A percentile compares a stretch with the other conserved stretches of the same genome.
phyloP scores from a whole-genome alignment of 2,113 vertebrate genomes.

The Typhlomys cinereus region DNA sequence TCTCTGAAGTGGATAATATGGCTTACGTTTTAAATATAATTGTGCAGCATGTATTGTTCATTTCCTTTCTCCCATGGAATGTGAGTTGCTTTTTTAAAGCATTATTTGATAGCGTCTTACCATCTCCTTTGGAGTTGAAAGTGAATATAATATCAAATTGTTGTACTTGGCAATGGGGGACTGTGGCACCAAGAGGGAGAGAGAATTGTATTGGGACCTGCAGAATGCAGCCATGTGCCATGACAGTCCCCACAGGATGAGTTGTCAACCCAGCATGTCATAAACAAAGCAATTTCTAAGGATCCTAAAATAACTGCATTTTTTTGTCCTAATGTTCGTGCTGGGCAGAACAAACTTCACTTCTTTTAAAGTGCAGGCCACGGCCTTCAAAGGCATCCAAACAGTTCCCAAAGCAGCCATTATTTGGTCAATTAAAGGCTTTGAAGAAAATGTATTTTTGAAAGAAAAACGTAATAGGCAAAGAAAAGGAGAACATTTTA shows the following conservation, averaged over 20 bases:
- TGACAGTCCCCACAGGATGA: background rate
- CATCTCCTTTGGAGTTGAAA: constrained; percentile 55
- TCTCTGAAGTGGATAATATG: background rate
- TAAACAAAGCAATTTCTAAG: constrained; percentile 56
- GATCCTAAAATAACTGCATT: constrained; percentile 57
- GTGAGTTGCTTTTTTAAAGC: constrained; percentile 54
- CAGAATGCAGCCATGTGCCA: background rate
- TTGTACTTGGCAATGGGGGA: constrained; percentile 13
- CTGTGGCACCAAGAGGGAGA: background rate
- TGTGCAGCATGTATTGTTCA: constrained; percentile 45
- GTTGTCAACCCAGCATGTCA: background rate
- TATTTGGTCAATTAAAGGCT: constrained; percentile 53
- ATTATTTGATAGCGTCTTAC: constrained; percentile 55
- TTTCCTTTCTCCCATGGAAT: constrained; percentile 56
- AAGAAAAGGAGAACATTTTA: constrained; percentile 19
- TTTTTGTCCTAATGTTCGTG: background rate
- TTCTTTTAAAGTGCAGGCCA: constrained; percentile 55
- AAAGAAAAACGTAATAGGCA: constrained; percentile 53
- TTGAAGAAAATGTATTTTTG: constrained; percentile 56
- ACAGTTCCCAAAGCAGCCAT: constrained; percentile 51
- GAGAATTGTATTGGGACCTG: background rate
- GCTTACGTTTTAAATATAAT: constrained; percentile 58
- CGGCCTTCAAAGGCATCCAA: constrained; percentile 39
- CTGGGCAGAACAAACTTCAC: constrained; percentile 42
- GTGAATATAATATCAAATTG: constrained; percentile 41